Percentiles rank a stretch among this genome's conserved stretches.
phyloP scores from a whole-genome alignment of 2,113 vertebrate species.

The Psittacara wagleri region DNA sequence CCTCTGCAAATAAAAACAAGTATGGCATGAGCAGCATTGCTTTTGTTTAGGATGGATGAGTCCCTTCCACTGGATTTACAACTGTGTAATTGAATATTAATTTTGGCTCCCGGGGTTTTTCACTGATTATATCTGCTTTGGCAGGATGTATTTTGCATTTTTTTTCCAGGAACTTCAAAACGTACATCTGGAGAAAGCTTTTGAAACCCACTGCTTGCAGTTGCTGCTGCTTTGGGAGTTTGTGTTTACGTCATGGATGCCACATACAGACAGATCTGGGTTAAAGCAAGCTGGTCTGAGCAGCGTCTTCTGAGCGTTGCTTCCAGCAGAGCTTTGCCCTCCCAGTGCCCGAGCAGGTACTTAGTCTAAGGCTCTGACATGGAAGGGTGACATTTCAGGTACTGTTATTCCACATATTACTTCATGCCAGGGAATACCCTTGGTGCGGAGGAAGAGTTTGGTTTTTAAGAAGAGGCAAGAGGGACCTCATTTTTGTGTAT shows the following conservation, averaged over 20 bases:
- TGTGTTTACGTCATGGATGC: conserved; percentile 16
- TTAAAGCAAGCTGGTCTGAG: conserved; percentile 33
- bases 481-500: not conserved
- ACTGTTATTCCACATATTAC: not conserved
- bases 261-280: conserved; percentile 44
- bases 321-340: not conserved
- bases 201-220: conserved; percentile 45
- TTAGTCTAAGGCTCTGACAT: not conserved
- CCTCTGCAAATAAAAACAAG: not conserved
- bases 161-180: not conserved
- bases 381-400: not conserved
- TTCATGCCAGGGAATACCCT: not conserved
- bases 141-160: not conserved
- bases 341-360: not conserved
- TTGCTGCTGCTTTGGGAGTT: conserved; percentile 26
- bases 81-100: not conserved
- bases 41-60: not conserved
- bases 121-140: not conserved
- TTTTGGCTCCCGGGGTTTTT: not conserved
- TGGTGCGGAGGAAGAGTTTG: not conserved
- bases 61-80: not conserved
- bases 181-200: conserved; percentile 45
- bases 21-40: not conserved
- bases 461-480: not conserved
- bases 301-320: not conserved